These are phyloP conservation scores for Circaetus cinerascens DNA, from an alignment of 2,113 vertebrate genomes.

Conservation along the genomic window DNA sequence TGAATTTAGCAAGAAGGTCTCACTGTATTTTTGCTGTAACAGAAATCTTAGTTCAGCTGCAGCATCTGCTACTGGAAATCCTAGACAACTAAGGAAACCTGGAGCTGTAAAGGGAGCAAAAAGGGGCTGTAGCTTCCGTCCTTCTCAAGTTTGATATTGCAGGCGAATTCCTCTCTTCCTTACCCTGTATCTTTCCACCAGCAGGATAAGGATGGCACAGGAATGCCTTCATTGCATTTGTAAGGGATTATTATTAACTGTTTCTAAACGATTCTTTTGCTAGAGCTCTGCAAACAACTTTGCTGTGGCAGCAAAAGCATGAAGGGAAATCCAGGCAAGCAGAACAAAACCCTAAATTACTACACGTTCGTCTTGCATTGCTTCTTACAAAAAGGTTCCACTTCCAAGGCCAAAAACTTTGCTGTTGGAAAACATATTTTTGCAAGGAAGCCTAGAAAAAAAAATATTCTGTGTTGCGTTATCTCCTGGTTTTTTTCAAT, in stretches of 20 bases:
- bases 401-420: not conserved
- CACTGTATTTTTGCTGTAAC: not conserved
- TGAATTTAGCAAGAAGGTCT: not conserved
- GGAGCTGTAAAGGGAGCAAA: not conserved
- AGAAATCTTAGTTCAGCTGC: not conserved
- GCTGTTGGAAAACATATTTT: not conserved
- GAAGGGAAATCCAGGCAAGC: not conserved
- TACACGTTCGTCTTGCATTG: not conserved
- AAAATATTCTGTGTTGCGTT: not conserved
- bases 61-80: not conserved
- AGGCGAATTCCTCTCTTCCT: not conserved
- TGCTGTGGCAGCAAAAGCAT: not conserved
- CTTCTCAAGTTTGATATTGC: not conserved
- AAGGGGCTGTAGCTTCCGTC: not conserved
- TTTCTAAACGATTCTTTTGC: not conserved
- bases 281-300: not conserved
- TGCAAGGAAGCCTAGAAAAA: not conserved
- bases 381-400: conserved; percentile 17
- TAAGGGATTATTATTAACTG: not conserved
- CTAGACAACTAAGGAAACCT: not conserved
- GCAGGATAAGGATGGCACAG: not conserved
- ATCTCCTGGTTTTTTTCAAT: not conserved
- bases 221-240: not conserved
- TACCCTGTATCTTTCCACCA: not conserved
- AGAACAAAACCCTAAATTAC: not conserved